Percentiles rank a stretch among this genome's conserved stretches.
Conservation (phyloP, 2,113 vertebrate species). For the Pelmatolapia mariae region DNA sequence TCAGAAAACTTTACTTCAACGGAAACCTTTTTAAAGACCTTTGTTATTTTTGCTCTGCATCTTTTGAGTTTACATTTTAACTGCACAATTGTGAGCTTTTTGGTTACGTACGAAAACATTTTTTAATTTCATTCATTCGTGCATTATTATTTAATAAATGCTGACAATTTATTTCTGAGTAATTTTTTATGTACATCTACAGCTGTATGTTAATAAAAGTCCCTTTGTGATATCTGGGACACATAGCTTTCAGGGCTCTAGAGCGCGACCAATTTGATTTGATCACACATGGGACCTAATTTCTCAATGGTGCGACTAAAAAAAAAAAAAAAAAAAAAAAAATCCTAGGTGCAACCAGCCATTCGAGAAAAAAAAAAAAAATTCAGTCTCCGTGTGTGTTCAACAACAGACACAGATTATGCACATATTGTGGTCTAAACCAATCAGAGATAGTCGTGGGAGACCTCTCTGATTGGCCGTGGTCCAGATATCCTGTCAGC, state of each 20-base stretch:
- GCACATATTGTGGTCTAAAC: neutral
- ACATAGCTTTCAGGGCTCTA: neutral
- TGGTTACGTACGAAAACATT: neutral
- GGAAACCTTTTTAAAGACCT: neutral
- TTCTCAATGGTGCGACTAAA: neutral
- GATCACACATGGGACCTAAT: neutral
- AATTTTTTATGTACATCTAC: neutral
- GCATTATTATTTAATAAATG: neutral
- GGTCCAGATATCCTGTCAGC: neutral
- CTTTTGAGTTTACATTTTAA: neutral
- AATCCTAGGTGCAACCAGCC: neutral
- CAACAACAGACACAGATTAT: neutral
- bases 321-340: neutral
- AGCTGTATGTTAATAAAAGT: neutral
- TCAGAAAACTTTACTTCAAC: neutral
- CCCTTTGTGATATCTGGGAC: neutral
- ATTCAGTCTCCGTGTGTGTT: neutral
- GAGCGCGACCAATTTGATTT: neutral
- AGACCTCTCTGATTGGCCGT: neutral
- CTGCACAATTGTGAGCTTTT: neutral
- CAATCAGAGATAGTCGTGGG: neutral
- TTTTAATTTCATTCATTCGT: neutral
- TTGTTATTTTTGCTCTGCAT: neutral
- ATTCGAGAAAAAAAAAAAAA: neutral
- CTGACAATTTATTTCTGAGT: neutral